These are phyloP conservation scores for Pseudopodoces humilis DNA, from an alignment of 2,113 vertebrate genomes.

Conservation along the genomic window DNA sequence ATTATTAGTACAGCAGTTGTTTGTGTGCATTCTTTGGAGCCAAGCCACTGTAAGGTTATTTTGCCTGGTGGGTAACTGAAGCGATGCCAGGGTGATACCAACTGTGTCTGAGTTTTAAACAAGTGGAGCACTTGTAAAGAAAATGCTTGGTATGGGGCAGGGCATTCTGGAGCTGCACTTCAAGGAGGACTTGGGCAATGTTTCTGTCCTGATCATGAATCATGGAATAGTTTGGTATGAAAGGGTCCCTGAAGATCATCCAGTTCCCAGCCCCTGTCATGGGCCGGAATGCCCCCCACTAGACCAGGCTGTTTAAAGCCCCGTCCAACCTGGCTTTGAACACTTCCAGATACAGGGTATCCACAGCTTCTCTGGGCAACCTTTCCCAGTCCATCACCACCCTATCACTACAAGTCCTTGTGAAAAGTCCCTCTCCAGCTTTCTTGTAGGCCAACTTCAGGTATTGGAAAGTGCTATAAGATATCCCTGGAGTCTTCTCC, in stretches of 20 bases:
- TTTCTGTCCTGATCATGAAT: neutral
- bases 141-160: neutral
- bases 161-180: neutral
- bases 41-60: neutral
- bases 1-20: neutral
- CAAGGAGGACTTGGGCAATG: rapidly evolving
- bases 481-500: neutral
- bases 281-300: neutral
- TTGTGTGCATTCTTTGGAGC: neutral
- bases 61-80: neutral
- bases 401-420: neutral
- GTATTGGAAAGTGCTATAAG: neutral
- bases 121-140: rapidly evolving
- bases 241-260: neutral
- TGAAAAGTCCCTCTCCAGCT: neutral
- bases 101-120: neutral
- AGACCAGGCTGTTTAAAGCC: neutral
- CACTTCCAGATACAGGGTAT: neutral
- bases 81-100: neutral
- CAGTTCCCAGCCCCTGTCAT: rapidly evolving
- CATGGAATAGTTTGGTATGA: neutral
- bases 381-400: neutral
- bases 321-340: neutral
- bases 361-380: neutral
- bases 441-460: neutral